phyloP scores from a whole-genome alignment of 2,113 vertebrate genomes.

The Malurus cyaneus region DNA sequence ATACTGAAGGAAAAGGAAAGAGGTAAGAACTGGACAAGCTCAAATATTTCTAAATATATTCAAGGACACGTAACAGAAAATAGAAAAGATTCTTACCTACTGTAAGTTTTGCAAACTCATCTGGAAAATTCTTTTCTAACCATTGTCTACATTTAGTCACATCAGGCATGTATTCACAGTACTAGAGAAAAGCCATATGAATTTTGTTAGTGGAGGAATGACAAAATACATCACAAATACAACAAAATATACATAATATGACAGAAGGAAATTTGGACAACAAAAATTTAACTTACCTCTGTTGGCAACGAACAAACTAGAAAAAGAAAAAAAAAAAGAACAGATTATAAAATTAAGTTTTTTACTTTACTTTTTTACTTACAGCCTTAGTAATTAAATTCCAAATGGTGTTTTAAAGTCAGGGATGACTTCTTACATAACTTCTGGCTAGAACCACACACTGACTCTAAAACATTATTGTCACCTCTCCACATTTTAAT shows the following conservation, averaged over 20 bases:
- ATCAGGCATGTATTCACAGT: slow-evolving; percentile 99
- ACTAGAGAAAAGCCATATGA: slow-evolving; percentile 71
- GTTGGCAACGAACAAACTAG: slow-evolving; percentile 82
- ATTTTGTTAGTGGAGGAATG: neutral
- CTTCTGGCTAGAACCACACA: neutral
- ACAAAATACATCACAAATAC: neutral
- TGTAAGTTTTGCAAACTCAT: slow-evolving; percentile 94
- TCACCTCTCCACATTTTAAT: neutral
- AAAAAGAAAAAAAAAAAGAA: neutral
- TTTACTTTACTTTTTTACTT: neutral
- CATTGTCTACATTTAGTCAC: slow-evolving; percentile 96
- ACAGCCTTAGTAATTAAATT: neutral
- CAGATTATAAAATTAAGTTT: neutral
- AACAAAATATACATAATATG: neutral
- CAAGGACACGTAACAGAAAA: neutral
- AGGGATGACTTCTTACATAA: neutral
- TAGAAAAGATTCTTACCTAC: slow-evolving; percentile 81
- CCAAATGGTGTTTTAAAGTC: neutral
- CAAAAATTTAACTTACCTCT: slow-evolving; percentile 76
- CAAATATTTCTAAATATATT: neutral
- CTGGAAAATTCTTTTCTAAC: slow-evolving; percentile 99
- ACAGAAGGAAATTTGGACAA: neutral
- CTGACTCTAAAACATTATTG: neutral
- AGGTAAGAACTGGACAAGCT: neutral
- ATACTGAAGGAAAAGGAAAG: neutral